Conservation (phyloP, 1,140 invertebrate genomes). For the Drosophila obscura region DNA sequence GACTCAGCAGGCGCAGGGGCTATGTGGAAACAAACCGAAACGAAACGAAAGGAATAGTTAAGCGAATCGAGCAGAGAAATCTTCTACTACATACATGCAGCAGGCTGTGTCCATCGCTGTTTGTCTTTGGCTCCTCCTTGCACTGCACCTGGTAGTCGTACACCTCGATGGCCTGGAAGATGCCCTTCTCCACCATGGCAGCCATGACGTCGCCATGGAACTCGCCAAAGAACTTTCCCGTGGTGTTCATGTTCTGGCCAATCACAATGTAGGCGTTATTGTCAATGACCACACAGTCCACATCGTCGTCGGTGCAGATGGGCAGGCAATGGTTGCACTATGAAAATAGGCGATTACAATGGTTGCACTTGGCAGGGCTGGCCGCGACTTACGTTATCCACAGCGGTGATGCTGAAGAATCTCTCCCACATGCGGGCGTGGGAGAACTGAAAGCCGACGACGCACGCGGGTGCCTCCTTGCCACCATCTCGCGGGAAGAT, state of each 20-base stretch:
- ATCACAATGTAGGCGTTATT: constrained; percentile 95
- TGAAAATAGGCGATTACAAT: constrained; percentile 4
- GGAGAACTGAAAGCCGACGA: constrained; percentile 93
- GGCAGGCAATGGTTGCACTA: constrained; percentile 85
- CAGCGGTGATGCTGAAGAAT: constrained; percentile 89
- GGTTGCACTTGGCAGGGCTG: background rate
- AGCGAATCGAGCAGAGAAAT: background rate
- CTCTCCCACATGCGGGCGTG: constrained; percentile 87
- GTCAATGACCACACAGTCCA: constrained; percentile 94
- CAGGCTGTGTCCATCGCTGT: constrained; percentile 55
- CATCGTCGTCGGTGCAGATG: constrained; percentile 86
- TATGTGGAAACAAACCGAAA: constrained; percentile 3
- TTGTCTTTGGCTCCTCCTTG: constrained; percentile 50
- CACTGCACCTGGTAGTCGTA: constrained; percentile 95
- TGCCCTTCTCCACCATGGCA: constrained; percentile 89
- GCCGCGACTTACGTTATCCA: constrained; percentile 66
- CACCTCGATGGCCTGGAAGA: constrained; percentile 90
- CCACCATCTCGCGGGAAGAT: constrained; percentile 92
- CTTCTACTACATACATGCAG: constrained; percentile 59
- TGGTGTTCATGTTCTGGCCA: constrained; percentile 88
- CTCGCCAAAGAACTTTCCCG: constrained; percentile 93
- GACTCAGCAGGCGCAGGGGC: constrained; percentile 64
- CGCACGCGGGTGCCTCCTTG: constrained; percentile 92
- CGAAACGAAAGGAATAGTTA: background rate
- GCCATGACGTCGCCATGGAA: constrained; percentile 92